Evolutionary conservation across 23 tunicate genomes (phyloP).

Genomic region (Pegea sp.): DNA sequence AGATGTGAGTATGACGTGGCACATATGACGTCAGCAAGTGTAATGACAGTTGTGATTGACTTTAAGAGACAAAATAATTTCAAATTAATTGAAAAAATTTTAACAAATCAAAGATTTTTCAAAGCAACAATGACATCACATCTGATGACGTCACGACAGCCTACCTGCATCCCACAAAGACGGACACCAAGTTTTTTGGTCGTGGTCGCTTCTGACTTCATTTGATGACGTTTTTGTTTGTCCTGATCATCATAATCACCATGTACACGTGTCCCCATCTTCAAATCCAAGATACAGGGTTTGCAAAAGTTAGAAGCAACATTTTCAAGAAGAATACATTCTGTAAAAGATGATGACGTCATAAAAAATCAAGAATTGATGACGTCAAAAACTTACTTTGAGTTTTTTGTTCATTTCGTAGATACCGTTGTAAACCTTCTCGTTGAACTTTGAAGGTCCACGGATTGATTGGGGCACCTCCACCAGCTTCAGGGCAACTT

Average conservation of each 20-base stretch:
- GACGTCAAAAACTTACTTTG: slow-evolving; percentile 25
- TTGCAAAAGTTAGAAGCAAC: slow-evolving; percentile 54
- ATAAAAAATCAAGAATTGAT: not conserved
- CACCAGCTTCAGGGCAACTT: not conserved
- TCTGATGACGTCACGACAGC: not conserved
- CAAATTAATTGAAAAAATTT: not conserved
- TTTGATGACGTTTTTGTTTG: slow-evolving; percentile 45
- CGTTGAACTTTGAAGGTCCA: slow-evolving; percentile 74
- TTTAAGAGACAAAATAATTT: not conserved
- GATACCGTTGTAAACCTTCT: slow-evolving; percentile 59
- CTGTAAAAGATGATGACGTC: slow-evolving; percentile 7
- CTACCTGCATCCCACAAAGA: slow-evolving; percentile 88
- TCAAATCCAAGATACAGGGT: slow-evolving; percentile 82
- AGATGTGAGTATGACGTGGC: not conserved
- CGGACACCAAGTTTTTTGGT: slow-evolving; percentile 71
- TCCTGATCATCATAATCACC: slow-evolving; percentile 60
- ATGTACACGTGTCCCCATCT: slow-evolving; percentile 91
- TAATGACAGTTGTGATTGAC: too few relatives aligned
- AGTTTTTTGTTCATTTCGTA: slow-evolving; percentile 44
- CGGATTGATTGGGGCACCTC: slow-evolving; percentile 26
- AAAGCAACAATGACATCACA: not conserved
- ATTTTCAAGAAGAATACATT: slow-evolving; percentile 82
- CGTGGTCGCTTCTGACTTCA: slow-evolving; percentile 53
- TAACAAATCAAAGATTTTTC: not conserved
- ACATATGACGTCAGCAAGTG: not conserved